Percentiles rank a stretch among this genome's conserved stretches.
Conservation (phyloP, 2,888 invertebrate genomes). For the Diogma glabrata region DNA sequence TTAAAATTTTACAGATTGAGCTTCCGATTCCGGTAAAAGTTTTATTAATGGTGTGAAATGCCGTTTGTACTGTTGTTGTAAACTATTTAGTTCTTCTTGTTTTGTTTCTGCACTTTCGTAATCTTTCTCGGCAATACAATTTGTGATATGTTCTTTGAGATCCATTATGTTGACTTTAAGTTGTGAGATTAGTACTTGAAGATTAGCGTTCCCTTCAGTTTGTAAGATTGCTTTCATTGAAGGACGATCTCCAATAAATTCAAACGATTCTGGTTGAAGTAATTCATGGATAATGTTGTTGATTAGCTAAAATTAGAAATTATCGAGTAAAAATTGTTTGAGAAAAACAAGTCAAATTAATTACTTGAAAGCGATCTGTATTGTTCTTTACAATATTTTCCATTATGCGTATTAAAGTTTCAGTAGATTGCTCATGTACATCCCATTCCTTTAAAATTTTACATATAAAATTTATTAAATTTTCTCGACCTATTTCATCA, state of each 20-base stretch:
- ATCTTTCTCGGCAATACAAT: conserved; percentile 42
- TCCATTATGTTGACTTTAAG: conserved; percentile 45
- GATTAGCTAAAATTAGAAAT: conserved; percentile 40
- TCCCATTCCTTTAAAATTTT: conserved; percentile 41
- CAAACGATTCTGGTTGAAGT: conserved; percentile 40
- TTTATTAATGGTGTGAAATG: conserved; percentile 27
- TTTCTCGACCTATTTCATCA: conserved; percentile 48
- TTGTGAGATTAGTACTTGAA: conserved; percentile 40
- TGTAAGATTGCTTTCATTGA: conserved; percentile 37
- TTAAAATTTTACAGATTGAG: conserved; percentile 22
- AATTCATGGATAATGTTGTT: conserved; percentile 49
- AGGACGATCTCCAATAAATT: conserved; percentile 28
- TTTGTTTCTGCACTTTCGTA: conserved; percentile 45
- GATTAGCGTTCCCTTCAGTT: conserved; percentile 35
- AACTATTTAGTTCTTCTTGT: conserved; percentile 37
- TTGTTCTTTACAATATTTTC: conserved; percentile 37
- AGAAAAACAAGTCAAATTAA: too few species aligned
- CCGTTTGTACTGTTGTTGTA: conserved; percentile 30
- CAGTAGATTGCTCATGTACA: conserved; percentile 32
- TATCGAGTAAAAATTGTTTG: background rate
- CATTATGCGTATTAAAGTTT: conserved; percentile 35
- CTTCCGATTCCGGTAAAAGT: conserved; percentile 16
- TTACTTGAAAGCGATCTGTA: conserved; percentile 34
- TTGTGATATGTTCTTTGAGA: conserved; percentile 45
- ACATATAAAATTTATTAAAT: conserved; percentile 41